Conservation (phyloP, 2,113 vertebrate species). For the Lophochroa leadbeateri region DNA sequence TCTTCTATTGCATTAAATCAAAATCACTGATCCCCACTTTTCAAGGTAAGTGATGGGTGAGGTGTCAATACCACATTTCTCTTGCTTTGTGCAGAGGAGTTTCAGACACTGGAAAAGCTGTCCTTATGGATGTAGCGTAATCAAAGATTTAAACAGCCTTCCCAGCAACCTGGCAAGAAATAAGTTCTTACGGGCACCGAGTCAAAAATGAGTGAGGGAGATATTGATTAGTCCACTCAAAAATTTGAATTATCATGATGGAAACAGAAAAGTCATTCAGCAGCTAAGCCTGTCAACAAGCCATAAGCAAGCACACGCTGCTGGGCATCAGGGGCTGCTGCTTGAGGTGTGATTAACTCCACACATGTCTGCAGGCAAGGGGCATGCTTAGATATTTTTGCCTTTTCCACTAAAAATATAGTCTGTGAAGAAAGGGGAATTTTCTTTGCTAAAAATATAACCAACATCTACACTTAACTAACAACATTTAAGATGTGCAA, state of each 20-base stretch:
- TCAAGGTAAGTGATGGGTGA: neutral
- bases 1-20: neutral
- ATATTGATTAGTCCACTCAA: slow-evolving; percentile 6
- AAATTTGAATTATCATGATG: neutral
- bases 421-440: neutral
- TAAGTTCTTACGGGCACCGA: neutral
- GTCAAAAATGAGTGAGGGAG: neutral
- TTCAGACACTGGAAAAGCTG: neutral
- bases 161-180: slow-evolving; percentile 3
- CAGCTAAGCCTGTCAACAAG: neutral
- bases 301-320: rapidly evolving
- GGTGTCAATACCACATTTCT: neutral
- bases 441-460: neutral
- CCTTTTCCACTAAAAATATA: neutral
- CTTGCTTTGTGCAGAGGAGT: neutral
- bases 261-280: neutral
- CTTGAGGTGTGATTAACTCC: neutral
- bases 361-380: neutral
- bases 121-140: neutral
- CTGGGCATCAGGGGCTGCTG: neutral
- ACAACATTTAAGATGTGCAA: neutral
- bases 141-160: neutral
- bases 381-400: neutral
- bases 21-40: neutral
- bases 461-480: neutral